These are phyloP conservation scores for Sardinella longiceps DNA, from an alignment of 2,797 vertebrate genomes.

Conservation along the genomic window DNA sequence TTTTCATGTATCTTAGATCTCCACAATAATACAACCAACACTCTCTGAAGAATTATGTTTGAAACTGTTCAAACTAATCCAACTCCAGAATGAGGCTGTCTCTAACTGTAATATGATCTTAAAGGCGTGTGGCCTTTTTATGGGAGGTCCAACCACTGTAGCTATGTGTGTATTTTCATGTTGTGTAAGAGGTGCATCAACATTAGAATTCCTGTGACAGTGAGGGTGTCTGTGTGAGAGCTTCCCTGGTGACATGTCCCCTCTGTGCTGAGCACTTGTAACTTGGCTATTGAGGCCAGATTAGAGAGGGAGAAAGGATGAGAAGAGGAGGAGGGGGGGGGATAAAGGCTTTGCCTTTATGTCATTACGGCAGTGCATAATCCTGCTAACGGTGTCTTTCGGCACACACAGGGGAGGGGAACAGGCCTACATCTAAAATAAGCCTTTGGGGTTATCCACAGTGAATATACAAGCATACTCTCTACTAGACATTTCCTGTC, in stretches of 20 bases:
- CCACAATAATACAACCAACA: neutral
- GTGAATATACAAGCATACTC: neutral
- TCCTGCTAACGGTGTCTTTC: conserved; percentile 43
- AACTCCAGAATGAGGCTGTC: conserved; percentile 37
- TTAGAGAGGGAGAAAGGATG: neutral
- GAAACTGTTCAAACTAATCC: conserved; percentile 38
- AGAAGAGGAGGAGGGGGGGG: neutral
- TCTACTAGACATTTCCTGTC: neutral
- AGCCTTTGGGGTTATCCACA: conserved; percentile 22
- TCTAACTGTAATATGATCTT: neutral
- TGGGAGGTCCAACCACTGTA: neutral
- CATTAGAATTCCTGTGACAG: neutral
- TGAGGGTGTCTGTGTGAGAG: neutral
- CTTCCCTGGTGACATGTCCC: neutral
- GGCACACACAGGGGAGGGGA: conserved; percentile 38
- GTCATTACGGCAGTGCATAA: conserved; percentile 51
- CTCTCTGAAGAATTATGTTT: conserved; percentile 42
- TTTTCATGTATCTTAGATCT: neutral
- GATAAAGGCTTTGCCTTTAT: conserved; percentile 43
- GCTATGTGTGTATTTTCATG: neutral
- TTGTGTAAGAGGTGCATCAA: neutral
- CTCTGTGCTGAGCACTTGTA: neutral
- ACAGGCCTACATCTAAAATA: neutral
- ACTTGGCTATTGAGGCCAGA: neutral
- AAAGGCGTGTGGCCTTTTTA: conserved; percentile 28